Base-by-base conservation (phyloP, 2,888 invertebrate genomes). In the Syritta pipiens region DNA sequence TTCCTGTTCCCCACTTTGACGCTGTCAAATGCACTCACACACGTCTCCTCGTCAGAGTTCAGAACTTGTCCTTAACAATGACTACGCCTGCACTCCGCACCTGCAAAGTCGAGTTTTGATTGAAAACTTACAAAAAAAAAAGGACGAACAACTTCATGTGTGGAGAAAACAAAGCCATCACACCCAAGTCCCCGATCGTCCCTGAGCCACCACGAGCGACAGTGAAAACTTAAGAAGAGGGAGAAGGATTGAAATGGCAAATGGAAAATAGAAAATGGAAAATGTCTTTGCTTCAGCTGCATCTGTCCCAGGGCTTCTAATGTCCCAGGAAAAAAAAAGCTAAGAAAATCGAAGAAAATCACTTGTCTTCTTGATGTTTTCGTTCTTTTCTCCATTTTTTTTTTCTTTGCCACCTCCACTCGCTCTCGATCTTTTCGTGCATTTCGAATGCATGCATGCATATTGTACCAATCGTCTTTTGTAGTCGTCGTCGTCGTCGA, bases 291-390 rank as follows among this genome's bases (percentile, higher is more conserved):
- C 42, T 37, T 9, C 37, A 37, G 37, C 37, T 37, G 17, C 37
- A 7, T 37, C 37, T 37, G 37, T 37, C 37, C 37, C 17, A 17
- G 32, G 51, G 32, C 26, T 53, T 44, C 32, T 35, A 65, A 63
- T 49, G 63, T 42, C 22, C 40, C 30, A 6, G 42, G 44, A 12
- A 42, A 24, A 26, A 35, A 17, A 22, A 51, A 28, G 26, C 12
- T 5, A 26, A 55, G 17, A 14, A 40, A 40, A 48, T 67, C 67
- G 67, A 57, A 76, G 51, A 69, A 65, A 71, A 48, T 77, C 71
- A 67, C 77, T 71, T 71, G 76, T 76, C 76, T 76, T 69, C 44
- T 14, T 28, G 28, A 42, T 57, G 42, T 48, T 67, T 60, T 42
- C 37, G 51, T 28, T 37, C 7, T 48, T 71, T 12, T 53, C 12